phyloP scores from a whole-genome alignment of 2,797 vertebrate species.

The Lutjanus campechanus region DNA sequence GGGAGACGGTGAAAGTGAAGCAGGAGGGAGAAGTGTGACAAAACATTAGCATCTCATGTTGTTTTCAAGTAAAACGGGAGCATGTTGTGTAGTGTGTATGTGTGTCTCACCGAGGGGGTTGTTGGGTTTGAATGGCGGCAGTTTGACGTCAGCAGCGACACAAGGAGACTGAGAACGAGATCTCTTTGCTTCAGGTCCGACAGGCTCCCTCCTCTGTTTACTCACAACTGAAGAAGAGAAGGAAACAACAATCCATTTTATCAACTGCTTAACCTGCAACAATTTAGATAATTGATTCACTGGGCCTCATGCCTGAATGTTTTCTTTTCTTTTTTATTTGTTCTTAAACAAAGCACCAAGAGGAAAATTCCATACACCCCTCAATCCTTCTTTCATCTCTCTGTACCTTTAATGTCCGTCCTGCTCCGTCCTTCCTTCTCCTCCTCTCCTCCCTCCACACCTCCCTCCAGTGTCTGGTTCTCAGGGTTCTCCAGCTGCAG shows the following conservation, averaged over 20 bases:
- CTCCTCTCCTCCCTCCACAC: background rate
- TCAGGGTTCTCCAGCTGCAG: background rate
- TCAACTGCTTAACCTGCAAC: too few relatives aligned
- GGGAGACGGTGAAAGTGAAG: background rate
- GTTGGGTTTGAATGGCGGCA: conserved; percentile 63
- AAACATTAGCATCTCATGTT: background rate
- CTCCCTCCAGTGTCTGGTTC: background rate
- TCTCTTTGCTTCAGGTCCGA: conserved; percentile 46
- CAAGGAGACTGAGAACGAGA: conserved; percentile 55
- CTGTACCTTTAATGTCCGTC: conserved; percentile 32
- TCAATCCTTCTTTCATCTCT: background rate
- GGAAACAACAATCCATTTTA: background rate
- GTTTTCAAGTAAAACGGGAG: background rate
- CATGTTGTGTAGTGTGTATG: too few relatives aligned
- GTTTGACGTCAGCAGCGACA: background rate
- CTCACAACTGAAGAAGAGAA: conserved; percentile 21
- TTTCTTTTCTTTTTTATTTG: too few relatives aligned
- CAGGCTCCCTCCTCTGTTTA: conserved; percentile 41
- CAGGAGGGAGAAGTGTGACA: background rate
- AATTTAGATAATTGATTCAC: too few relatives aligned
- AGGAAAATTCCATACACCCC: too few relatives aligned
- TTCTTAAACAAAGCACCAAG: too few relatives aligned
- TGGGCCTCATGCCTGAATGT: too few relatives aligned
- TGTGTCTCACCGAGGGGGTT: conserved; percentile 63
- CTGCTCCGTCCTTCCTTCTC: background rate